A percentile compares a stretch with the other conserved stretches of the same genome.
These are phyloP conservation scores for Anadara kagoshimensis DNA, from an alignment of 1,140 invertebrate species.

Conservation along the genomic window DNA sequence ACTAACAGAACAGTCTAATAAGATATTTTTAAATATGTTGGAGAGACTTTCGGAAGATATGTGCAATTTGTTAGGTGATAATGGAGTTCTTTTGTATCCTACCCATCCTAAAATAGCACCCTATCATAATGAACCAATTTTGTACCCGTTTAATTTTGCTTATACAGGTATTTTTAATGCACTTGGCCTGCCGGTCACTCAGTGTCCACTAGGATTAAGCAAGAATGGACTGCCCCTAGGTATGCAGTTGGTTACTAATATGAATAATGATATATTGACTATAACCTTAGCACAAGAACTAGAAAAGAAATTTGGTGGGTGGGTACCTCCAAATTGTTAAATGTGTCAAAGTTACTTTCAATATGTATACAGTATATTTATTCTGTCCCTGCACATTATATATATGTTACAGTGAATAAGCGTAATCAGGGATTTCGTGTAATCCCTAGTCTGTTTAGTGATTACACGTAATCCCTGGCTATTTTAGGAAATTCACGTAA, in stretches of 20 bases:
- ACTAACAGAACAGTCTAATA: slow-evolving; percentile 36
- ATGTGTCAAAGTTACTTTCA: too few species aligned
- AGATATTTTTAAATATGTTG: slow-evolving; percentile 58
- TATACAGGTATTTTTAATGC: slow-evolving; percentile 94
- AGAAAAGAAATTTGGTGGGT: slow-evolving; percentile 88
- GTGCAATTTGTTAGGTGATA: slow-evolving; percentile 79
- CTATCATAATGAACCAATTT: slow-evolving; percentile 87
- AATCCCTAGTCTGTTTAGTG: too few species aligned
- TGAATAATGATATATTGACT: slow-evolving; percentile 86
- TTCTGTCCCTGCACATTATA: too few species aligned
- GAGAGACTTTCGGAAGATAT: slow-evolving; percentile 68
- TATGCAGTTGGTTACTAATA: slow-evolving; percentile 87
- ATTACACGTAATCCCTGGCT: too few species aligned
- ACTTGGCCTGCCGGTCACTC: slow-evolving; percentile 87
- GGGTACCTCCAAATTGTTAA: slow-evolving; percentile 72
- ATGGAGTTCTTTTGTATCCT: slow-evolving; percentile 91
- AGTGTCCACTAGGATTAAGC: slow-evolving; percentile 90
- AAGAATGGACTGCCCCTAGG: slow-evolving; percentile 91
- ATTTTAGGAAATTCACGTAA: too few species aligned
- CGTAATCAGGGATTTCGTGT: too few species aligned
- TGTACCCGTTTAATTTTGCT: slow-evolving; percentile 89
- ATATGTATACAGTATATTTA: too few species aligned
- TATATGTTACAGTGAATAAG: too few species aligned
- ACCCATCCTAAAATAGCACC: slow-evolving; percentile 87
- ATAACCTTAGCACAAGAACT: slow-evolving; percentile 89